Base-by-base conservation (phyloP, 2,113 vertebrate genomes). In the Epinephelus lanceolatus region DNA sequence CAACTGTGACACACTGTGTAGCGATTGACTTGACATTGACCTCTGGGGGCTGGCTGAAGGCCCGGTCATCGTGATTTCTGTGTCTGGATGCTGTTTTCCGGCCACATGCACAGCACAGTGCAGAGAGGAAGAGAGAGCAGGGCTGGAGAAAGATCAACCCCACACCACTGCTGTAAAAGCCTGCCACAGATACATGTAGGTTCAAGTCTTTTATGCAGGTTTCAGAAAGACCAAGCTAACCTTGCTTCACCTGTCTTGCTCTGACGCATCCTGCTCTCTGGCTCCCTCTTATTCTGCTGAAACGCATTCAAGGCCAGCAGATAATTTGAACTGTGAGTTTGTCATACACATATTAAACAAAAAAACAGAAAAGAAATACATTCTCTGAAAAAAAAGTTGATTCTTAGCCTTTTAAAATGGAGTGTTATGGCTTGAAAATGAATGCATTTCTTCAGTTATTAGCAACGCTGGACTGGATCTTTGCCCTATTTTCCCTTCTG, bases 1-100 rank as follows among this genome's bases (percentile, higher is more conserved):
- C 85, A 88, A 63, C 86, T 71, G 76, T 88, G 89, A 91, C 89
- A 91, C 74, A 21, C 56, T 78, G 70, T 13, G 63, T 79, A 55
- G 33, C 9, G 25, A 86, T 78, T 68, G 84, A 90, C 71, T 79
- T 79, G 87, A 87, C 79, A 42, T 6, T 1, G 55, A 77, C 74
- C 82, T 79, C 81, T 45, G 52, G 81, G 19, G 42, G 27, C 57
- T 57, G 72, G 68, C 86, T 65, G 56, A 8, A 17, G 60, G 70
- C 72, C 71, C 25, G 78, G 27, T 52, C 63, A 21, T 37, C 37
- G 19, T 52, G 77, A 21, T 49, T 40, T 62, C 57, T 66, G 57
- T 55, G 25, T 61, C 13, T 21, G n/a, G 59, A 60, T 63, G 30
- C 61, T 65, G 49, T 17, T 67, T 55, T 86, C 61, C 21, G 53